phyloP scores from a whole-genome alignment of 2,888 invertebrate species.

The Sclerodermus sp. region DNA sequence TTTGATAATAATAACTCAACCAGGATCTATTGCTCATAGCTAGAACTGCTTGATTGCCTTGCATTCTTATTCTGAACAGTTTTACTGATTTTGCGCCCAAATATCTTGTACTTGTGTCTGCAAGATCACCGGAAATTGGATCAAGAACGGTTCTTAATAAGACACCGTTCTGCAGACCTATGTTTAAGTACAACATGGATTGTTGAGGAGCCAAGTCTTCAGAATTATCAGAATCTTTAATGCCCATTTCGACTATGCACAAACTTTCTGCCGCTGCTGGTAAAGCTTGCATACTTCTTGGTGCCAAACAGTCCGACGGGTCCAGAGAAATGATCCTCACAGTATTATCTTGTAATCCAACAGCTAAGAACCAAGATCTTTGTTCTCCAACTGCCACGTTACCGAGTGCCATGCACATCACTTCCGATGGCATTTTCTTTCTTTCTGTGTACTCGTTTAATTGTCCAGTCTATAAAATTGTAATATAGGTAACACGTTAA shows the following conservation, averaged over 20 bases:
- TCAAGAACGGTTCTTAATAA: slow-evolving; percentile 91
- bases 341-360: slow-evolving; percentile 93
- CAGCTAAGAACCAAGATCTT: slow-evolving; percentile 92
- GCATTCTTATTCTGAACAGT: slow-evolving; percentile 92
- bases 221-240: slow-evolving; percentile 63
- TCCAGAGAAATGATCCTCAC: slow-evolving; percentile 97
- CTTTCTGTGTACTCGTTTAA: slow-evolving; percentile 97
- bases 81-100: slow-evolving; percentile 95
- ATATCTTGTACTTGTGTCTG: slow-evolving; percentile 96
- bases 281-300: slow-evolving; percentile 93
- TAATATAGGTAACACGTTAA: slow-evolving; percentile 2
- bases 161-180: slow-evolving; percentile 94
- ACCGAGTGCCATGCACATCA: slow-evolving; percentile 97
- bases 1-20: slow-evolving; percentile 98
- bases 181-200: slow-evolving; percentile 87
- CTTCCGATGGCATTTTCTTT: slow-evolving; percentile 94
- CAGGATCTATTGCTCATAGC: slow-evolving; percentile 98
- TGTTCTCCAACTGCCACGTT: slow-evolving; percentile 95
- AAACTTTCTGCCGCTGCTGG: slow-evolving; percentile 96
- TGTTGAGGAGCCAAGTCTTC: slow-evolving; percentile 65
- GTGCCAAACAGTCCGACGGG: slow-evolving; percentile 92
- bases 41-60: slow-evolving; percentile 93
- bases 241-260: slow-evolving; percentile 93
- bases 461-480: slow-evolving; percentile 82
- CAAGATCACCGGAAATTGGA: slow-evolving; percentile 93